Evolutionary conservation across 2,888 invertebrate genomes (phyloP).

Genomic region (Ceramica pisi): DNA sequence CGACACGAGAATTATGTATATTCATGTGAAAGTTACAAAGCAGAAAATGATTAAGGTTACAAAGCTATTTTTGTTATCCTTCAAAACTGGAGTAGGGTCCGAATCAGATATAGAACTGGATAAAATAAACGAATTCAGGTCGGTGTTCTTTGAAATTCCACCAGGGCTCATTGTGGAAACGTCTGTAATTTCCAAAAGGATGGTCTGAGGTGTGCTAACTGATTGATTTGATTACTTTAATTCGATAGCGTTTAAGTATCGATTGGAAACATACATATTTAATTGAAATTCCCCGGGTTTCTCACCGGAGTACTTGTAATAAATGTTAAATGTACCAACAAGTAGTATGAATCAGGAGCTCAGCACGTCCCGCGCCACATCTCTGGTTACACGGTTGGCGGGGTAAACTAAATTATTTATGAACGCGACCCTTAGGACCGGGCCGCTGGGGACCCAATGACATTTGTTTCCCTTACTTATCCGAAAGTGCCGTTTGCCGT

Average conservation of each 20-base stretch:
- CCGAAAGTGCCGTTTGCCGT: slow-evolving; percentile 49
- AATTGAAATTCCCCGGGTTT: background rate
- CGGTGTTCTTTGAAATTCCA: slow-evolving; percentile 6
- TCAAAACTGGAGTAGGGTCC: slow-evolving; percentile 52
- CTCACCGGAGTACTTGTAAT: slow-evolving; percentile 16
- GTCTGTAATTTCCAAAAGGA: background rate
- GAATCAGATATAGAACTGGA: slow-evolving; percentile 26
- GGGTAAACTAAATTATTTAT: slow-evolving; percentile 75
- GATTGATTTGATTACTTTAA: background rate
- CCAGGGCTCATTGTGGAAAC: background rate
- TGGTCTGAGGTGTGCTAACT: background rate
- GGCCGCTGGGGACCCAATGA: slow-evolving; percentile 51
- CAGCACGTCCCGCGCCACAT: slow-evolving; percentile 47
- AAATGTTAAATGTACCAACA: slow-evolving; percentile 40
- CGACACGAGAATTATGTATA: slow-evolving; percentile 22
- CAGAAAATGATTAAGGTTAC: slow-evolving; percentile 48
- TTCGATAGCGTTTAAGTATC: background rate
- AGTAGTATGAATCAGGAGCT: slow-evolving; percentile 34
- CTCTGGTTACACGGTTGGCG: slow-evolving; percentile 58
- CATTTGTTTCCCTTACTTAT: slow-evolving; percentile 66
- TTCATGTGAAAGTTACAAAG: slow-evolving; percentile 39
- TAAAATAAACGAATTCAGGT: slow-evolving; percentile 27
- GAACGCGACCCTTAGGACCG: slow-evolving; percentile 64
- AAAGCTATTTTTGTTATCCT: slow-evolving; percentile 40
- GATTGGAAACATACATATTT: slow-evolving; percentile 13